These are phyloP conservation scores for Kuschelorhynchus macadamiae DNA, from an alignment of 2,888 invertebrate species.

Conservation along the genomic window DNA sequence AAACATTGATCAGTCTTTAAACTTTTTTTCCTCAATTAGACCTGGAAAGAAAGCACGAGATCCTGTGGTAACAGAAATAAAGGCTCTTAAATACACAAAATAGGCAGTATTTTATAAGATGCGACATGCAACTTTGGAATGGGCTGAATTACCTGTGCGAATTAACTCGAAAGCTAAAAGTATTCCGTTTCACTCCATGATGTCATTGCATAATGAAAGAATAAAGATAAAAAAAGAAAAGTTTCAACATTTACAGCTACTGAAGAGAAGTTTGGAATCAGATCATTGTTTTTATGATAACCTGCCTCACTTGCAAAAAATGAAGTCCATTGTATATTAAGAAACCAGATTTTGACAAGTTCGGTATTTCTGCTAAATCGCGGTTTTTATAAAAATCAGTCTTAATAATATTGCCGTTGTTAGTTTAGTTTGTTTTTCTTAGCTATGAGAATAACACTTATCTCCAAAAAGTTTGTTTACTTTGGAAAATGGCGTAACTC, in stretches of 20 bases:
- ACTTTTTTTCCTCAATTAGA: constrained; percentile 35
- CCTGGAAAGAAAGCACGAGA: constrained; percentile 39
- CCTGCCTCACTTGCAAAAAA: not conserved
- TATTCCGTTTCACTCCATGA: constrained; percentile 43
- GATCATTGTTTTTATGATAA: constrained; percentile 43
- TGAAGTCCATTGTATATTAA: no score
- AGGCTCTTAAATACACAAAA: constrained; percentile 39
- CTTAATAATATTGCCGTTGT: constrained; percentile 18
- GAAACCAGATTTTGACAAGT: no score
- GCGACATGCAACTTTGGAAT: no score
- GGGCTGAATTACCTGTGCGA: constrained; percentile 34
- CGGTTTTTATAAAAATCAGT: constrained; percentile 4
- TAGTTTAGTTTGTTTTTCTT: no score
- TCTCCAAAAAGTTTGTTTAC: no score
- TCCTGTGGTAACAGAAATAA: constrained; percentile 36
- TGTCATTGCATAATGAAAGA: constrained; percentile 44
- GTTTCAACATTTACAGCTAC: constrained; percentile 45
- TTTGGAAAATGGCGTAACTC: constrained; percentile 30
- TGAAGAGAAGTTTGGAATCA: constrained; percentile 40
- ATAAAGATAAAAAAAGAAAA: constrained; percentile 47
- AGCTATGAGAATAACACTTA: no score
- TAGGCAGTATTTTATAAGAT: no score
- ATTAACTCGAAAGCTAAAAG: constrained; percentile 36
- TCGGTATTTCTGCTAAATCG: no score
- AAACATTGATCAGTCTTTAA: constrained; percentile 29